These are phyloP conservation scores for Trachelus tabidus DNA, from an alignment of 2,888 invertebrate genomes.

Conservation along the genomic window DNA sequence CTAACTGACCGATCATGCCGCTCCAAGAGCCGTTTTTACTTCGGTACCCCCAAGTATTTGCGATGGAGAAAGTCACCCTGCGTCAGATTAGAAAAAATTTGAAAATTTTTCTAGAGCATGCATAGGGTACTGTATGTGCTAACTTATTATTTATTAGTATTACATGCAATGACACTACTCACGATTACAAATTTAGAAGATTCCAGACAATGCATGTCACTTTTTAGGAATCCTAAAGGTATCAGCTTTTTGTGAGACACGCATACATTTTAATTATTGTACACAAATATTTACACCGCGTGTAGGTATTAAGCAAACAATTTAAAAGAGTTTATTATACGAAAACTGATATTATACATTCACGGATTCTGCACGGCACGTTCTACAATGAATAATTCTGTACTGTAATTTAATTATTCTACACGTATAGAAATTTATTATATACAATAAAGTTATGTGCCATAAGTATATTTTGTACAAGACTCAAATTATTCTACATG, in stretches of 20 bases:
- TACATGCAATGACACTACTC: too few relatives aligned
- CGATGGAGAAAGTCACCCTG: conserved; percentile 44
- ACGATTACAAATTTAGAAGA: background rate
- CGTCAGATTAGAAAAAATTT: background rate
- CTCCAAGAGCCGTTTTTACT: conserved; percentile 55
- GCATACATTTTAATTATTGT: background rate
- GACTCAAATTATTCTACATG: too few relatives aligned
- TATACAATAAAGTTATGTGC: too few relatives aligned
- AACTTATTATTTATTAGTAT: background rate
- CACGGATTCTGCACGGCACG: too few relatives aligned
- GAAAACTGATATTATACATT: too few relatives aligned
- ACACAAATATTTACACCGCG: background rate
- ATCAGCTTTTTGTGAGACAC: background rate
- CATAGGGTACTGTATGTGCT: background rate
- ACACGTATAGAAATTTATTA: too few relatives aligned
- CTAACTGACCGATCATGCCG: conserved; percentile 58
- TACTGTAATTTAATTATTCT: too few relatives aligned
- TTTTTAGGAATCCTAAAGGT: too few relatives aligned
- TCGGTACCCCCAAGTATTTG: conserved; percentile 57
- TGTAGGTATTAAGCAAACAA: too few relatives aligned
- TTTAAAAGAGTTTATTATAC: too few relatives aligned
- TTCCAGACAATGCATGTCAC: background rate
- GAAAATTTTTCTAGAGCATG: background rate
- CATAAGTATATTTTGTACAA: too few relatives aligned
- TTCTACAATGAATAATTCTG: too few relatives aligned